Conservation (phyloP, 2,113 vertebrate species). For the Leptobrachium leishanense region DNA sequence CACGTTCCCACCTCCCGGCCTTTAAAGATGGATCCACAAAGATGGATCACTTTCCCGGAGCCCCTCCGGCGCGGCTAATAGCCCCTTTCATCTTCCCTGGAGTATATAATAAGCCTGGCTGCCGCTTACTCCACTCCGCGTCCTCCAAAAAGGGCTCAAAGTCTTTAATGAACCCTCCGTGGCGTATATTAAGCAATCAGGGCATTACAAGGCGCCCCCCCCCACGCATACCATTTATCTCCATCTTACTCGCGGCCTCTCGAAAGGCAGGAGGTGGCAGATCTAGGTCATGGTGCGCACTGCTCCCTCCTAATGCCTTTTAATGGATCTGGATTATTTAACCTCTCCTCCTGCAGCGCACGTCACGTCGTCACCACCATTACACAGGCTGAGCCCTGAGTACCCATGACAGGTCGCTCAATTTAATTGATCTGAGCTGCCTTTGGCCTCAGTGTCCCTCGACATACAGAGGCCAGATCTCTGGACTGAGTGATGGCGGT, state of each 20-base stretch:
- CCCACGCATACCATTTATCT: constrained; percentile 55
- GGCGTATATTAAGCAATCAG: constrained; percentile 43
- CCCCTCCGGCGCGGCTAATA: constrained; percentile 35
- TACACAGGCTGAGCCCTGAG: constrained; percentile 27
- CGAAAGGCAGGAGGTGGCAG: constrained; percentile 53
- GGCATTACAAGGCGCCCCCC: constrained; percentile 52
- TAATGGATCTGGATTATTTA: constrained; percentile 49
- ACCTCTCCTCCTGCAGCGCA: constrained; percentile 49
- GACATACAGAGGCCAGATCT: not conserved
- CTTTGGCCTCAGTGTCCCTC: constrained; percentile 20
- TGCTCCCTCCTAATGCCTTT: constrained; percentile 44
- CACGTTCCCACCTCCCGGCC: constrained; percentile 37
- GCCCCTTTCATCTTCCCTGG: constrained; percentile 41
- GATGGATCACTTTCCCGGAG: constrained; percentile 36
- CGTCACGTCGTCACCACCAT: constrained; percentile 39
- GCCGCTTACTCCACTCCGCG: constrained; percentile 17
- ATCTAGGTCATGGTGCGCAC: constrained; percentile 59
- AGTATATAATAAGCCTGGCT: constrained; percentile 39
- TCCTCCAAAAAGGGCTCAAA: constrained; percentile 42
- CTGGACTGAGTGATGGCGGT: not conserved
- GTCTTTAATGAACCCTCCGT: constrained; percentile 51
- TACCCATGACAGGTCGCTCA: constrained; percentile 29
- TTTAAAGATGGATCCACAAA: constrained; percentile 43
- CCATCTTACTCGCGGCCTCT: constrained; percentile 58
- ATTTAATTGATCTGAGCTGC: not conserved